Evolutionary conservation across 2,797 vertebrate species (phyloP), one percentile per base, ranked within the genome.

Genomic region (Rhincodon typus): DNA sequence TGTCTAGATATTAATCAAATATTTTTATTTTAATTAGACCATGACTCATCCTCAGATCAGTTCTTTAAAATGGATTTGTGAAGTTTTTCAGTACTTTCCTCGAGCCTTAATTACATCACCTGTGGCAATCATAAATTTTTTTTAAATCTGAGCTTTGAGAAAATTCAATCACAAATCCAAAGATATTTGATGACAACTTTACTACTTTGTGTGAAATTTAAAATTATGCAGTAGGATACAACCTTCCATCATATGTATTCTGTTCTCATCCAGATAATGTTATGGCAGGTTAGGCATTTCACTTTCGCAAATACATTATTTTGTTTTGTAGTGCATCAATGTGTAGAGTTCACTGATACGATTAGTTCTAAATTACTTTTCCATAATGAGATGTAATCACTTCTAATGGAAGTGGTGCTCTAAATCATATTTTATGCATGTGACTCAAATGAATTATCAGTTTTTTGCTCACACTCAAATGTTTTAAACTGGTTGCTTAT

Each of bases 1-100:
- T 53, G 66, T 91, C 88, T 91, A 66, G 53, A 91, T 38, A 91
- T n/a, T 38, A 67, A 91, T 91, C 88, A 38, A 38, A 91, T 66
- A 88, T 90, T 88, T 62, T 88, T 17, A 84, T 46, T 46, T 46
- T 46, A 84, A n/a, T 91, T 66, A 21, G 19, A 17, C 57, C 38
- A 66, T 91, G 57, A 91, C 13, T 91, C 21, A 67, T 67, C 53
- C 66, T 90, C n/a, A 2, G 21, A 91, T 91, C 57, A 62, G 34
- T 91, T 91, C 17, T n/a, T 91, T 66, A 7, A 38, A 91, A 84
- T 84, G 42, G 6, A 6, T 79, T 84, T 15, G 5, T 12, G n/a
- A n/a, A 38, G 77, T 4, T 82, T 82, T 82, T 82, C 77, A 82
- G 77, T 82, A 82, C 77, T 13, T 77, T 77, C 30, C 74, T n/a